These are phyloP conservation scores for Brienomyrus brachyistius DNA, from an alignment of 2,113 vertebrate genomes.

Conservation along the genomic window DNA sequence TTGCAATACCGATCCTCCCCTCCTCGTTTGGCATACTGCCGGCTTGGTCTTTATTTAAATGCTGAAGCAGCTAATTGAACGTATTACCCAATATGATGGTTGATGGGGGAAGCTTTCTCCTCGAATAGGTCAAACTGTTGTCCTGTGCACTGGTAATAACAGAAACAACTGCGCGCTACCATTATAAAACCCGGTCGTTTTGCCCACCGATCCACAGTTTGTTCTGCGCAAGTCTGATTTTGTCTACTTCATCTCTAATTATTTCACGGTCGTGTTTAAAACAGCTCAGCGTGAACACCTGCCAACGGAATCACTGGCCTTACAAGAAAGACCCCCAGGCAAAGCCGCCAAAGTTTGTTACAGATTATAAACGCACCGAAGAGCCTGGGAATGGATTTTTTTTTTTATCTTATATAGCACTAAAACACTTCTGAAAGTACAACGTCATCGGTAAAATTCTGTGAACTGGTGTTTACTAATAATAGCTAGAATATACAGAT, in stretches of 20 bases:
- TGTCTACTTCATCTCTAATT: background rate
- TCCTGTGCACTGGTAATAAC: background rate
- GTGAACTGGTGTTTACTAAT: background rate
- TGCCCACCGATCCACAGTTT: background rate
- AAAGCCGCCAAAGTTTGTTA: background rate
- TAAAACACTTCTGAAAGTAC: background rate
- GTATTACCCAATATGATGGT: background rate
- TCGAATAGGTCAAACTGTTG: background rate
- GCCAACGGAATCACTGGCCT: background rate
- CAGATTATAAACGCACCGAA: background rate
- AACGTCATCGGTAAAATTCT: background rate
- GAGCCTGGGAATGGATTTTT: background rate
- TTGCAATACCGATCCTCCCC: background rate
- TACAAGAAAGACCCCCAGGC: background rate
- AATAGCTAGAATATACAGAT: background rate
- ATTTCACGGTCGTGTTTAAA: background rate
- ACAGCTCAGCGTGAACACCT: background rate
- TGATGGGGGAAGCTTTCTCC: background rate
- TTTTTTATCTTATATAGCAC: background rate
- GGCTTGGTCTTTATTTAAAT: background rate
- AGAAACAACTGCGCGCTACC: background rate
- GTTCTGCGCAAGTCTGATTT: background rate
- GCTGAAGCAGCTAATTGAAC: background rate
- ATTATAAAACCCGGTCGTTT: background rate
- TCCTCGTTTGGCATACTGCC: background rate